Percentiles rank a stretch among this genome's conserved stretches.
Conservation (phyloP, 64 coral and sea anemone species). For the Orbicella faveolata region DNA sequence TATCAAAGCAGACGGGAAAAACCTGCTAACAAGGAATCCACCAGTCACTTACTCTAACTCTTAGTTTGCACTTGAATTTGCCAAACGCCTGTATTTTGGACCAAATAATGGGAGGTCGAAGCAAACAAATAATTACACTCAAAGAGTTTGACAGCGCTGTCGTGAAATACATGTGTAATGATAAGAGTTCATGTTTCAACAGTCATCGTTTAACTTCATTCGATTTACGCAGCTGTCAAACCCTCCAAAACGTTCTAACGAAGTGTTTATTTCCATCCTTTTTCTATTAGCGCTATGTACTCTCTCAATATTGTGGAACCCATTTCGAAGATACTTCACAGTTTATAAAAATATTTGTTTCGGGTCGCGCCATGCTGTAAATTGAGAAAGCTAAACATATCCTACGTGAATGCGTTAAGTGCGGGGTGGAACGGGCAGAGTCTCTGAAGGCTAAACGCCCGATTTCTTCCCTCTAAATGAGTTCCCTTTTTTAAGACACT, state of each 20-base stretch:
- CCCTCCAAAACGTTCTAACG: constrained; percentile 38
- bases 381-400: background rate
- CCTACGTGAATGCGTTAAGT: background rate
- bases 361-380: background rate
- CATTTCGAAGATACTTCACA: constrained; percentile 10
- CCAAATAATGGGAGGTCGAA: constrained; percentile 24
- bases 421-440: background rate
- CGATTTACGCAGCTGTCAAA: constrained; percentile 49
- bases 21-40: background rate
- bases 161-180: constrained; percentile 21
- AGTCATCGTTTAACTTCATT: constrained; percentile 27
- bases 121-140: constrained; percentile 44
- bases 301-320: background rate
- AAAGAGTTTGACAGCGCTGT: constrained; percentile 39
- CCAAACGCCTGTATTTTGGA: background rate
- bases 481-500: background rate
- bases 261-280: constrained; percentile 26
- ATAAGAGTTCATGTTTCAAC: constrained; percentile 54
- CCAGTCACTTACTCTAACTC: background rate
- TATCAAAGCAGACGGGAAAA: background rate
- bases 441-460: background rate
- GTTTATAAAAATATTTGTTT: constrained; percentile 26
- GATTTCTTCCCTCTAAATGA: background rate
- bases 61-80: background rate
- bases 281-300: background rate